Conservation (phyloP, 2,888 invertebrate species). For the Synergus laeviventris region DNA sequence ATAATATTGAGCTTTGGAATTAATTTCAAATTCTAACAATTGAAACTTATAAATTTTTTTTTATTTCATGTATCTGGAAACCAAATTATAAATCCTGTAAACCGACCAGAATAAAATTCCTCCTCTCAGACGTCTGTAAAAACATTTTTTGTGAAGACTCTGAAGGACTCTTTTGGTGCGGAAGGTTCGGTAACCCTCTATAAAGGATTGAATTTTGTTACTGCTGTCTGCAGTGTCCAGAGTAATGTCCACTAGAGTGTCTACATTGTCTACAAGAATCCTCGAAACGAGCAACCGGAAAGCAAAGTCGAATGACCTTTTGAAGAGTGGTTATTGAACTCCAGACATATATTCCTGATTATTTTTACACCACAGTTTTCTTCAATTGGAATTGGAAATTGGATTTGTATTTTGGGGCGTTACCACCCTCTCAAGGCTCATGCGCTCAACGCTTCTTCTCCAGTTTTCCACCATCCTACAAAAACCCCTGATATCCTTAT, state of each 20-base stretch:
- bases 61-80: too few relatives aligned
- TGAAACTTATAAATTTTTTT: too few relatives aligned
- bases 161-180: not conserved
- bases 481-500: conserved; percentile 14
- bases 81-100: too few relatives aligned
- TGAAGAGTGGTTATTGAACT: conserved; percentile 14
- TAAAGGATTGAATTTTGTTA: conserved; percentile 13
- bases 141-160: conserved; percentile 7
- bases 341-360: not conserved
- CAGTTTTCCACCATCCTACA: conserved; percentile 5
- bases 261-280: not conserved
- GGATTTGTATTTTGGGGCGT: not conserved
- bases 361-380: not conserved
- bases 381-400: not conserved
- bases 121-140: not conserved
- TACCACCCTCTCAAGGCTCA: not conserved
- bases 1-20: too few relatives aligned
- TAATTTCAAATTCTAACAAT: too few relatives aligned
- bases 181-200: conserved; percentile 9
- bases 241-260: not conserved
- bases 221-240: not conserved
- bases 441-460: not conserved
- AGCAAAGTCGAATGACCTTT: conserved; percentile 14
- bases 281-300: not conserved
- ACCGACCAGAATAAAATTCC: not conserved